These are phyloP conservation scores for Heliconius sara DNA, from an alignment of 2,888 invertebrate genomes.

Conservation along the genomic window DNA sequence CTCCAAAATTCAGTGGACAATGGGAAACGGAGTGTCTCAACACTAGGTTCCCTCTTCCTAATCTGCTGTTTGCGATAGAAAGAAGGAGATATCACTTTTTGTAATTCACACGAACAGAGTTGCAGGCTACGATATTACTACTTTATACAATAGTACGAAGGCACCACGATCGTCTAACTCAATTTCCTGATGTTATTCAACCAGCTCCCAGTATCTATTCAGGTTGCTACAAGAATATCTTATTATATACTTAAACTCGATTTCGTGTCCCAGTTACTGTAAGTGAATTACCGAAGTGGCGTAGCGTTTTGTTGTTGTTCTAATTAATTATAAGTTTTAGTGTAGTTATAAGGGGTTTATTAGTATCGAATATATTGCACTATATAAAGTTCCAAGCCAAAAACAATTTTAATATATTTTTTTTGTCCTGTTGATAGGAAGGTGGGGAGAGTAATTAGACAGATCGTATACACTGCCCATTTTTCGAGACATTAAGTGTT, in stretches of 20 bases:
- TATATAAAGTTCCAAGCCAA: not conserved
- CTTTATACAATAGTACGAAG: not conserved
- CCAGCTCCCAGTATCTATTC: conserved; percentile 31
- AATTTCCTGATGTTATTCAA: conserved; percentile 33
- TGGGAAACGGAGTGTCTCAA: no score
- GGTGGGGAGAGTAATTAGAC: no score
- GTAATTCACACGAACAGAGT: not conserved
- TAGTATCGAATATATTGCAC: not conserved
- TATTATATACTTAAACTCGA: conserved; percentile 39
- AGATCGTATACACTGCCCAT: not conserved
- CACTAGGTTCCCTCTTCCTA: no score
- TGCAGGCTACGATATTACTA: not conserved
- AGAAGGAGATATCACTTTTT: not conserved
- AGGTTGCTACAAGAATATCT: conserved; percentile 36
- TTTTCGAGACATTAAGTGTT: not conserved
- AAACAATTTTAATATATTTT: not conserved
- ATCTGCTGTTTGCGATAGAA: no score
- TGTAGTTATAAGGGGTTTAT: not conserved
- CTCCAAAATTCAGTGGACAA: no score
- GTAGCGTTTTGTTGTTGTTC: conserved; percentile 29
- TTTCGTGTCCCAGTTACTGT: conserved; percentile 35
- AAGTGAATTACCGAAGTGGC: conserved; percentile 41
- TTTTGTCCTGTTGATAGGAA: no score
- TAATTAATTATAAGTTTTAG: not conserved
- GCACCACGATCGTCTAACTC: conserved; percentile 16